Evolutionary conservation across 2,888 invertebrate species (phyloP).

Genomic region (Periphyllus acericola): DNA sequence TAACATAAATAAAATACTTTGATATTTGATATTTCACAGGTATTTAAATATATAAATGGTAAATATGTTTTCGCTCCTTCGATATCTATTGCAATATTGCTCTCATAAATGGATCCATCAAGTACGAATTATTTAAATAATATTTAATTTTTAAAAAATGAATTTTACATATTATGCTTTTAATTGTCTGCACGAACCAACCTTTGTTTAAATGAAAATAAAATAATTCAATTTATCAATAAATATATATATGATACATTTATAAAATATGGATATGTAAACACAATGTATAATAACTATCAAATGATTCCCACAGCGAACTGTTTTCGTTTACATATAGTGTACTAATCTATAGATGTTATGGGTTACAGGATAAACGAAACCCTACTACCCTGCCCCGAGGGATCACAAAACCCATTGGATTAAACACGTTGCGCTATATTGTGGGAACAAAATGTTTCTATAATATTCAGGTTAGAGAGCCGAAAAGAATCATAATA

Average conservation of each 20-base stretch:
- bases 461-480: not conserved
- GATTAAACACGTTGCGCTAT: slow-evolving; percentile 1
- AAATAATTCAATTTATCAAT: not conserved
- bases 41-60: no score
- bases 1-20: slow-evolving; percentile 51
- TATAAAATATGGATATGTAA: no score
- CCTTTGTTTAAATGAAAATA: not conserved
- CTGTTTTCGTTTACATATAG: not conserved
- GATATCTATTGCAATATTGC: no score
- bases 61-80: no score
- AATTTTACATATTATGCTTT: not conserved
- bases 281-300: not conserved
- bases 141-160: slow-evolving; percentile 9
- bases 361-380: not conserved
- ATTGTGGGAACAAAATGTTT: not conserved
- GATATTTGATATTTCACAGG: slow-evolving; percentile 6
- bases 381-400: not conserved
- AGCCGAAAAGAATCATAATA: not conserved
- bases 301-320: not conserved
- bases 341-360: not conserved
- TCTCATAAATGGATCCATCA: no score
- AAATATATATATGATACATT: no score
- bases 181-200: not conserved
- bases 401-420: not conserved
- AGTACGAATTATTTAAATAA: slow-evolving; percentile 2